Evolutionary conservation across 2,888 invertebrate species (phyloP).

Genomic region (Xylocampa areola): DNA sequence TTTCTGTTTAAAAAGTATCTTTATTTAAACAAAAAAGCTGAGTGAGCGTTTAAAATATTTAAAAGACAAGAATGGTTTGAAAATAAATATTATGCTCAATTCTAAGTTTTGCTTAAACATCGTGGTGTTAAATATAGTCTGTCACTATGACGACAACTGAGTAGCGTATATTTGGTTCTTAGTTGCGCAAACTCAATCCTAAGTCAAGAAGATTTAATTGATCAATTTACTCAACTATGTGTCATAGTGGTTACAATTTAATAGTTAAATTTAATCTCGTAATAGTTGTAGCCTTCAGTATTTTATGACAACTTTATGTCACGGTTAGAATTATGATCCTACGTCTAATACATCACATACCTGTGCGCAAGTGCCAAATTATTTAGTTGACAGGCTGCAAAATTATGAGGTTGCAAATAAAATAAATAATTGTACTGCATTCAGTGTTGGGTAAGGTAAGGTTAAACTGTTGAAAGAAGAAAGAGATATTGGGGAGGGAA

Average conservation of each 20-base stretch:
- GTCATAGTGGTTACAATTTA: conserved; percentile 20
- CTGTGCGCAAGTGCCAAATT: conserved; percentile 36
- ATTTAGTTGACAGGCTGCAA: conserved; percentile 25
- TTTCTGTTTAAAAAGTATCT: too few species aligned
- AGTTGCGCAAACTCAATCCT: too few species aligned
- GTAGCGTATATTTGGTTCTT: too few species aligned
- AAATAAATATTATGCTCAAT: too few species aligned
- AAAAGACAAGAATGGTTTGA: too few species aligned
- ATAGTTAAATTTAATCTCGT: background rate
- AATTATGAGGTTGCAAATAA: conserved; percentile 37
- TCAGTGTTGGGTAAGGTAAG: conserved; percentile 3
- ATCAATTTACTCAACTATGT: conserved; percentile 14
- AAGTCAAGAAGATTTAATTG: background rate
- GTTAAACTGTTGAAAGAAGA: background rate
- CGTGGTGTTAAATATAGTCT: too few species aligned
- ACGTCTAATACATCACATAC: conserved; percentile 31
- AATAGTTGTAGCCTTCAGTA: conserved; percentile 1
- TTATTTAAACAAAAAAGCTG: too few species aligned
- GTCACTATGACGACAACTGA: too few species aligned
- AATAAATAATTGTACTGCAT: conserved; percentile 7
- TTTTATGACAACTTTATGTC: conserved; percentile 45
- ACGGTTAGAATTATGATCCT: conserved; percentile 30
- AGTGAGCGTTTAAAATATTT: too few species aligned
- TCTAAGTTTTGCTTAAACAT: too few species aligned
- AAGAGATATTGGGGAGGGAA: too few species aligned